Base-by-base conservation (phyloP, 2,113 vertebrate genomes). In the Oreocharis arfaki region DNA sequence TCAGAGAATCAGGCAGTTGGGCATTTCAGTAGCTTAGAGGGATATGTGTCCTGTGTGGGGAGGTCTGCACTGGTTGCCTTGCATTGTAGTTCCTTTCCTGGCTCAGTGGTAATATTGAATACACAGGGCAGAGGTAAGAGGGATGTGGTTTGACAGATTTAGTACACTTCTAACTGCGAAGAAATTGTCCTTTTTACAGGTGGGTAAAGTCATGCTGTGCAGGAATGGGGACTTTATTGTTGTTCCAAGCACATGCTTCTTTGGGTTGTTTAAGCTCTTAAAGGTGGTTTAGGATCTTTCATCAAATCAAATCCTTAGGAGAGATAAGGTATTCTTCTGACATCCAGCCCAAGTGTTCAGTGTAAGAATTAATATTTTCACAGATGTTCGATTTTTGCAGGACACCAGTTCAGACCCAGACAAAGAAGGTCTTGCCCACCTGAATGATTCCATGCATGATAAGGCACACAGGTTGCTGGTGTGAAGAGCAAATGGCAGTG, bases 121-220 rank as follows among this genome's bases (percentile, higher is more conserved):
- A 63, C 24, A 44, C 13, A 41, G 56, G 64, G 12, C 49, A 95
- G 60, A 75, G 64, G 33, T 55, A 63, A 61, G 74, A 70, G 35
- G 85, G 59, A 71, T 85, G 50, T 76, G 67, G 78, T 95, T 76
- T 91, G 89, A 30, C 84, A 91, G 81, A 77, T 93, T 56, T 81
- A 84, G 52, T 76, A 42, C 2, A 1, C 20, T 91, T 79, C 2
- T 28, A 89, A 80, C 84, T 50, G 78, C 63, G 67, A 56, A 83
- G 63, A 57, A 93, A 80, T 82, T 30, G 41, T 53, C 75, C 27
- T 59, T 91, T 87, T 65, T 65, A 35, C 13, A 28, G 42, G n/a
- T 0, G 0, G 20, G 20, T 79, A 18, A 69, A 53, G 65, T 69
- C 28, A 13, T 10, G 28, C 18, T 18, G 12, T 70, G 27, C 57